Evolutionary conservation across 2,797 vertebrate genomes (phyloP).

Genomic region (Lutjanus argentimaculatus): DNA sequence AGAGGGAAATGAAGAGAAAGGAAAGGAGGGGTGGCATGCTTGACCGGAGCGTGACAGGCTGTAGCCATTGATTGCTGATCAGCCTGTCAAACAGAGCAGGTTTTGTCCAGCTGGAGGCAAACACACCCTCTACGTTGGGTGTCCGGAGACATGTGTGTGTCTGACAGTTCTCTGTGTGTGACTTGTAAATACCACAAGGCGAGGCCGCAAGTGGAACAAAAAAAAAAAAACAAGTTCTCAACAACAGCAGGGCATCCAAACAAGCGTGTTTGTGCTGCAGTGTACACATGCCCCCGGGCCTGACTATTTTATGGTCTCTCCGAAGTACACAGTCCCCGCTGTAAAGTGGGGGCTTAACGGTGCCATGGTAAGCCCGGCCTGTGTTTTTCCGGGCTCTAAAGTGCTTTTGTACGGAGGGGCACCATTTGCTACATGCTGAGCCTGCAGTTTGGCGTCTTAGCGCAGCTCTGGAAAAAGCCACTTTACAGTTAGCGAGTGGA

Average conservation of each 20-base stretch:
- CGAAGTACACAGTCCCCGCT: conserved; percentile 64
- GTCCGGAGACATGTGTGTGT: conserved; percentile 32
- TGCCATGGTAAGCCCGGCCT: conserved; percentile 30
- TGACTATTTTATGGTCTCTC: conserved; percentile 61
- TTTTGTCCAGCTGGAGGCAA: conserved; percentile 69
- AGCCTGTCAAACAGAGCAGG: conserved; percentile 52
- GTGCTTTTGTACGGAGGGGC: conserved; percentile 81
- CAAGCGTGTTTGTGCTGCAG: conserved; percentile 41
- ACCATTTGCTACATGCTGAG: conserved; percentile 86
- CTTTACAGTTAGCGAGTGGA: conserved; percentile 77
- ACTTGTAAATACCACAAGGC: conserved; percentile 56
- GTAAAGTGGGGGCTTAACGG: conserved; percentile 69
- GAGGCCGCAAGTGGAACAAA: conserved; percentile 2
- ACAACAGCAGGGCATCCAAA: conserved; percentile 46
- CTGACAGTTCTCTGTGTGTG: conserved; percentile 35
- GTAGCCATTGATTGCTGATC: conserved; percentile 69
- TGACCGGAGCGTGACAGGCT: conserved; percentile 62
- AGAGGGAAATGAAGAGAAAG: conserved; percentile 28
- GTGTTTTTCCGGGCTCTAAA: conserved; percentile 68
- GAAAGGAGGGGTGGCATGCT: conserved; percentile 29
- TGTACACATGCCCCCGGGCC: conserved; percentile 32
- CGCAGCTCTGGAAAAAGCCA: conserved; percentile 75
- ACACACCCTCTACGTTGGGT: conserved; percentile 33
- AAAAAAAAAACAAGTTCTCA: conserved; percentile 28
- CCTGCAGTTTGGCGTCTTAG: conserved; percentile 76